phyloP scores from a whole-genome alignment of 2,113 vertebrate species.

The Epinephelus fuscoguttatus region DNA sequence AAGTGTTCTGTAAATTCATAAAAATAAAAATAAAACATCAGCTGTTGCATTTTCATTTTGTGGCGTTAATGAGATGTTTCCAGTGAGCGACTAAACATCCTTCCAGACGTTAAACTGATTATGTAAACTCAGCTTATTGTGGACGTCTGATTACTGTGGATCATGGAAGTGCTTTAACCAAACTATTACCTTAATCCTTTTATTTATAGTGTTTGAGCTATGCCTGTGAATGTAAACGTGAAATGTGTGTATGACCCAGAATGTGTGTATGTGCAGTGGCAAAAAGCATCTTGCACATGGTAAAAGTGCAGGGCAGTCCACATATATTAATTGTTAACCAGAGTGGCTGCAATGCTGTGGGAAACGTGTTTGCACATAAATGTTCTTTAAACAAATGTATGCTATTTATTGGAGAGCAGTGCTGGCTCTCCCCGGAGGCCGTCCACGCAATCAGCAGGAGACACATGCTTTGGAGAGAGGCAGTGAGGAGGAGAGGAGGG shows the following conservation, averaged over 20 bases:
- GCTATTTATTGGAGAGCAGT: slow-evolving; percentile 54
- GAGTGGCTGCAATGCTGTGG: background rate
- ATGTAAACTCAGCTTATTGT: slow-evolving; percentile 29
- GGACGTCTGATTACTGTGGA: slow-evolving; percentile 13
- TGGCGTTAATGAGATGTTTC: slow-evolving; percentile 13
- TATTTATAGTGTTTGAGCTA: slow-evolving; percentile 35
- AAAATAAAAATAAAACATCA: background rate
- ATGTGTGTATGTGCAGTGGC: background rate
- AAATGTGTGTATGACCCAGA: background rate
- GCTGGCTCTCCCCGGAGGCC: slow-evolving; percentile 43
- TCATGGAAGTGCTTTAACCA: slow-evolving; percentile 22
- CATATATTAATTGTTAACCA: slow-evolving; percentile 12
- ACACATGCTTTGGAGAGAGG: slow-evolving; percentile 60
- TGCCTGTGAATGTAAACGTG: slow-evolving; percentile 9
- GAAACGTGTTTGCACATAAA: slow-evolving; percentile 38
- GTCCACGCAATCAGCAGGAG: slow-evolving; percentile 62
- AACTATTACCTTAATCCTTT: slow-evolving; percentile 47
- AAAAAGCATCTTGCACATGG: background rate
- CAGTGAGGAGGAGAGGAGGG: slow-evolving; percentile 52
- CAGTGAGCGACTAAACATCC: background rate
- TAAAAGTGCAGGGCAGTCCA: slow-evolving; percentile 3
- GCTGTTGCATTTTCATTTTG: background rate
- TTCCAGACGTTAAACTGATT: slow-evolving; percentile 23
- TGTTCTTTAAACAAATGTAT: slow-evolving; percentile 57
- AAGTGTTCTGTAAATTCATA: background rate